These are phyloP conservation scores for Periphyllus acericola DNA, from an alignment of 2,888 invertebrate genomes.

Conservation along the genomic window DNA sequence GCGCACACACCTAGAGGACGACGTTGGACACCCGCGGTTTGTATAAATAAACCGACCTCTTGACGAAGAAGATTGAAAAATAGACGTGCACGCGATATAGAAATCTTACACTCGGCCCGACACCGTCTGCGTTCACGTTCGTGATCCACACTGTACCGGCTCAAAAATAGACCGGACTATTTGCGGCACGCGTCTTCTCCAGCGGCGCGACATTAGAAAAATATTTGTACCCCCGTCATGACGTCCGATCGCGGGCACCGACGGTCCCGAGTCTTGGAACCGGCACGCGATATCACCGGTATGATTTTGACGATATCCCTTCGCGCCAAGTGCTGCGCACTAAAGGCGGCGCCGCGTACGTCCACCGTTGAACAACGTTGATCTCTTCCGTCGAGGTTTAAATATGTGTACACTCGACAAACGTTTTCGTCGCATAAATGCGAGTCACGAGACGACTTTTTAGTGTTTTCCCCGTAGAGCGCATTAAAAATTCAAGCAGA, in stretches of 20 bases:
- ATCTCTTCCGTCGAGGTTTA: no score
- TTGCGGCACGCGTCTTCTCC: slow-evolving; percentile 44
- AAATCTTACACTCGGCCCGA: slow-evolving; percentile 11
- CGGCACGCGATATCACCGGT: background rate
- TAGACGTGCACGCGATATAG: slow-evolving; percentile 44
- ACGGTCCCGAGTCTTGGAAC: background rate
- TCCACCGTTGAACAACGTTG: no score
- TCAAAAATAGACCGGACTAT: slow-evolving; percentile 55
- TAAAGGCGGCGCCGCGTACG: no score
- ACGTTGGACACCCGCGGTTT: slow-evolving; percentile 43
- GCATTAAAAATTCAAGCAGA: no score
- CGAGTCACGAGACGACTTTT: no score
- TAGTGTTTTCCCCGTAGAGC: no score
- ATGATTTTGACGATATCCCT: background rate
- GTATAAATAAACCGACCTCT: slow-evolving; percentile 59
- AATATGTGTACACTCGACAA: no score
- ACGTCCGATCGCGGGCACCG: background rate
- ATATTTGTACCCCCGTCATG: background rate
- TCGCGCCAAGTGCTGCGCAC: no score
- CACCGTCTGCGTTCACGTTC: background rate
- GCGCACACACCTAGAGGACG: slow-evolving; percentile 34
- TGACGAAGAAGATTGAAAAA: slow-evolving; percentile 43
- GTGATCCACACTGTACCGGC: slow-evolving; percentile 33
- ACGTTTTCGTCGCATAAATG: no score
- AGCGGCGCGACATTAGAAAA: slow-evolving; percentile 1